These are phyloP conservation scores for Sphaerodactylus townsendi DNA, from an alignment of 2,113 vertebrate genomes.

Conservation along the genomic window DNA sequence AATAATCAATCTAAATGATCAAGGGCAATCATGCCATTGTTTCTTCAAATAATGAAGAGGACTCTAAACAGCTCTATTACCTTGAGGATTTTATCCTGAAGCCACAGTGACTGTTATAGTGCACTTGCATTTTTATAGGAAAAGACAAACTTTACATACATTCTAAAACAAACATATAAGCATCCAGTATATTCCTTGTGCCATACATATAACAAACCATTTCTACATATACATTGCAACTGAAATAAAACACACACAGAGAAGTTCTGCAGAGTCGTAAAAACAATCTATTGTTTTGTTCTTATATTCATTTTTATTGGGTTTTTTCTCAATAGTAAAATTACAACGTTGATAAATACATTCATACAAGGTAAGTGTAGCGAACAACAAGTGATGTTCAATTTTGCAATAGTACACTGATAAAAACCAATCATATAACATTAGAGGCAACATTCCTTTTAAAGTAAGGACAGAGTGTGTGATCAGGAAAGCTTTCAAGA, in stretches of 20 bases:
- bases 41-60: conserved; percentile 61
- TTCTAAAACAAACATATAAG: conserved; percentile 47
- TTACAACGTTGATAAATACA: conserved; percentile 81
- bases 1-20: not conserved
- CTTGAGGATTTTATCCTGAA: conserved; percentile 30
- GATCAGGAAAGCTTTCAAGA: conserved; percentile 74
- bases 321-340: conserved; percentile 80
- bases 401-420: conserved; percentile 75
- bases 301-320: conserved; percentile 77
- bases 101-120: conserved; percentile 32
- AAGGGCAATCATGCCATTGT: not conserved
- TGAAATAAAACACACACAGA: conserved; percentile 71
- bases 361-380: conserved; percentile 75
- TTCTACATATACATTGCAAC: conserved; percentile 40
- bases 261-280: conserved; percentile 72
- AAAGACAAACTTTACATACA: conserved; percentile 39
- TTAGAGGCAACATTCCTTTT: conserved; percentile 75
- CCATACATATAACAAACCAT: conserved; percentile 28
- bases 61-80: conserved; percentile 47
- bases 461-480: conserved; percentile 75
- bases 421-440: conserved; percentile 70
- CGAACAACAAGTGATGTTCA: conserved; percentile 77
- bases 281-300: conserved; percentile 75
- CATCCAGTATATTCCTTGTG: conserved; percentile 32
- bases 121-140: conserved; percentile 7